A percentile compares a stretch with the other conserved stretches of the same genome.
Conservation (phyloP, 2,888 invertebrate species). For the Lydus trimaculatus region DNA sequence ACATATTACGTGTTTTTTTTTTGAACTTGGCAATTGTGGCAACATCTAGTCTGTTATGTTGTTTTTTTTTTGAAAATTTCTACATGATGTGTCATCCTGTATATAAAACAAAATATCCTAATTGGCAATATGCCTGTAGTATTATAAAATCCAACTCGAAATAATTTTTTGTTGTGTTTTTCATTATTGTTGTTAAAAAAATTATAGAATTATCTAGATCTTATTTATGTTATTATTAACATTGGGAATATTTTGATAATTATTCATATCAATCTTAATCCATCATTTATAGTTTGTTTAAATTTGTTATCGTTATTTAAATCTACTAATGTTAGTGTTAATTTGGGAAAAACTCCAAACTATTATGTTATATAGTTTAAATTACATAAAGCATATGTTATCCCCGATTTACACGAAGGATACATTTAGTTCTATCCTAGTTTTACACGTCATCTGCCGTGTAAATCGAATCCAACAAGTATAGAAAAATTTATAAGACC, state of each 20-base stretch:
- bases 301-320: not conserved
- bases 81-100: not conserved
- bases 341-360: too few relatives aligned
- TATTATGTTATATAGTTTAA: too few relatives aligned
- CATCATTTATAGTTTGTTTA: not conserved
- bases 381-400: too few relatives aligned
- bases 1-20: not conserved
- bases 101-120: not conserved
- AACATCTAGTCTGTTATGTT: not conserved
- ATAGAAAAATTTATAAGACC: too few relatives aligned
- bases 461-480: too few relatives aligned
- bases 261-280: not conserved
- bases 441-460: too few relatives aligned
- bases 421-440: too few relatives aligned
- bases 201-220: too few relatives aligned
- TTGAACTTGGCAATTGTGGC: not conserved
- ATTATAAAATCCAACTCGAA: not conserved
- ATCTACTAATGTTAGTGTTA: too few relatives aligned
- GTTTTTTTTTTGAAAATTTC: not conserved
- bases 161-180: too few relatives aligned
- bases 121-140: not conserved
- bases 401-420: too few relatives aligned
- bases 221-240: not conserved
- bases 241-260: not conserved
- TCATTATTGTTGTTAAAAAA: too few relatives aligned